Conservation (phyloP, 2,797 vertebrate species). For the Scarus forsteni region DNA sequence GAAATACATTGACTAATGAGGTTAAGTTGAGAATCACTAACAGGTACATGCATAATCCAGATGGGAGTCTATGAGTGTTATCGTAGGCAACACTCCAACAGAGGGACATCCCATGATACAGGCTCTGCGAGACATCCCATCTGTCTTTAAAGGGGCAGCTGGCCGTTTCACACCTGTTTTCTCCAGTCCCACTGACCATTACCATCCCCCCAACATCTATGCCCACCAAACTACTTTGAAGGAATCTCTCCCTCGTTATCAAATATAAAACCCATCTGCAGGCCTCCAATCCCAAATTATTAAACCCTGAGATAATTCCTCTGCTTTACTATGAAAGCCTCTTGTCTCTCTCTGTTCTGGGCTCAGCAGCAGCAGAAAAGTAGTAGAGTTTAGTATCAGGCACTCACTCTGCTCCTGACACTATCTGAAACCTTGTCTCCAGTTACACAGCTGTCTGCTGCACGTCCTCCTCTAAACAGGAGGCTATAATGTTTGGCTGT, state of each 20-base stretch:
- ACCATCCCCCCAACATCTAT: not conserved
- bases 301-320: too few species aligned
- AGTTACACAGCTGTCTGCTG: slow-evolving; percentile 81
- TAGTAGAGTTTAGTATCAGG: not conserved
- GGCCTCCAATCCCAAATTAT: not conserved
- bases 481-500: slow-evolving; percentile 64
- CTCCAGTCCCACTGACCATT: slow-evolving; percentile 33
- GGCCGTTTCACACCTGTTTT: slow-evolving; percentile 64
- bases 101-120: slow-evolving; percentile 30
- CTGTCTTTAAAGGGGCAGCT: slow-evolving; percentile 45
- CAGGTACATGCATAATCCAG: slow-evolving; percentile 9
- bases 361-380: not conserved
- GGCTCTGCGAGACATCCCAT: slow-evolving; percentile 37
- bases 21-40: too few species aligned
- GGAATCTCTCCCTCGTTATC: not conserved
- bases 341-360: not conserved
- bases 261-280: slow-evolving; percentile 9
- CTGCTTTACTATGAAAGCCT: not conserved
- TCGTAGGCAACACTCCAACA: slow-evolving; percentile 22
- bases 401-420: slow-evolving; percentile 50
- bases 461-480: slow-evolving; percentile 54
- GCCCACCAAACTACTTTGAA: not conserved
- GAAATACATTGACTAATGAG: too few species aligned
- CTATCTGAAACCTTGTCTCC: slow-evolving; percentile 63
- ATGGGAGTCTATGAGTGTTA: not conserved